Evolutionary conservation across 2,797 vertebrate species (phyloP).

Genomic region (Rousettus madagascariensis): DNA sequence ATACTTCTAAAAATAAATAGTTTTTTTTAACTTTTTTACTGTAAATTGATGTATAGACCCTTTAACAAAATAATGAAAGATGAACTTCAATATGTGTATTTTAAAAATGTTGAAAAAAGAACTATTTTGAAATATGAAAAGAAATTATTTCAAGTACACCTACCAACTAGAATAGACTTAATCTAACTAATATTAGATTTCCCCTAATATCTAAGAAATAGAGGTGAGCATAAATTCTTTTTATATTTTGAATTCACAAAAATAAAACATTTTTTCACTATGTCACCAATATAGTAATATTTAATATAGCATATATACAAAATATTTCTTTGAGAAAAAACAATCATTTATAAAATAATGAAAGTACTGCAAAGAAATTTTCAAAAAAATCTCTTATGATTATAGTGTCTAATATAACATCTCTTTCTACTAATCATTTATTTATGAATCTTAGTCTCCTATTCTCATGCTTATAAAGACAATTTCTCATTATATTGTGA

Average conservation of each 20-base stretch:
- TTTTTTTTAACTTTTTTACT: neutral
- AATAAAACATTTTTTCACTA: conserved; percentile 32
- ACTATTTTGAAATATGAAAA: neutral
- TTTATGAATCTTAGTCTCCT: conserved; percentile 48
- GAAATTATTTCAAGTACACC: neutral
- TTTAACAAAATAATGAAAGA: neutral
- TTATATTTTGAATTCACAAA: conserved; percentile 54
- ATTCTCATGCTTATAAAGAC: conserved; percentile 64
- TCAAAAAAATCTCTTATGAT: conserved; percentile 70
- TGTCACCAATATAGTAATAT: conserved; percentile 25
- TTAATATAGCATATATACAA: conserved; percentile 52
- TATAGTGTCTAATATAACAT: conserved; percentile 64
- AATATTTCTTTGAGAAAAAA: conserved; percentile 61
- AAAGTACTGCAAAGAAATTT: conserved; percentile 54
- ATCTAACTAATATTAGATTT: conserved; percentile 24
- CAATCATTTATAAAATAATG: conserved; percentile 65
- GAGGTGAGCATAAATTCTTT: neutral
- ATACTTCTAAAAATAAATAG: neutral
- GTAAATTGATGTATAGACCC: neutral
- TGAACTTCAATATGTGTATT: neutral
- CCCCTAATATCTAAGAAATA: neutral
- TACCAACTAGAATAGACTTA: neutral
- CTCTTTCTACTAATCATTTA: conserved; percentile 44
- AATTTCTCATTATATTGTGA: conserved; percentile 60
- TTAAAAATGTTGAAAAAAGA: neutral